Evolutionary conservation across 1,140 invertebrate genomes (phyloP), one percentile per base, ranked within the genome.

Genomic region (Helicoverpa armigera): DNA sequence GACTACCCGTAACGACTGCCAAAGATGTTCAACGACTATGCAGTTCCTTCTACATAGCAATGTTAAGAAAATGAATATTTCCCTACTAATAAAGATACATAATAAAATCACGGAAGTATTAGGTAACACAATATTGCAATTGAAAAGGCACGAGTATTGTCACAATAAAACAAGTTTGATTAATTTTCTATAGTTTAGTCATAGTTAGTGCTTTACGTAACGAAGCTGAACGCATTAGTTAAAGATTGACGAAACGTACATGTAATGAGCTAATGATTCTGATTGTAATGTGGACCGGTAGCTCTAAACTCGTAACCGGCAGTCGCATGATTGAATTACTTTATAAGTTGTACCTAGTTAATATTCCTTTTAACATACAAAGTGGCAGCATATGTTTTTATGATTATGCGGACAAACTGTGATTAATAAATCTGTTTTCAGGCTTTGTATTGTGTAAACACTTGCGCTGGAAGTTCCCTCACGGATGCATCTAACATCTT

Each of bases 231-330:
- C 48, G 48, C 50, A 73, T 73, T 56, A 56, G 70, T 74, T 51
- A 74, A 60, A 74, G 31, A 72, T 72, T 72, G 51, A 35, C 69
- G 13, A 72, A 54, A 74, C 12, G 51, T 2, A 50, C 53, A 58
- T 35, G 72, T 74, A 74, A 60, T 60, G 56, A 56, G 70, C 16
- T 65, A 56, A 54, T 58, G 70, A 56, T n/a, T 18, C 29, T 74
- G 56, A 60, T 74, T 74, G 72, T 74, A 60, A 74, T 74, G 54
- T 74, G 16, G 72, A 50, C 35, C 56, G 72, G 31, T 72, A 16
- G 50, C 18, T 16, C 10, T 3, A 2, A 51, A 48, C 16, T 54
- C 53, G 70, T 43, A 43, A 56, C 70, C 48, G 7, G 31, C 14
- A 43, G 63, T 35, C 29, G 70, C 23, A 31, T 73, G 70, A 56